Evolutionary conservation across 2,113 vertebrate genomes (phyloP).

Genomic region (Sturnira hondurensis): DNA sequence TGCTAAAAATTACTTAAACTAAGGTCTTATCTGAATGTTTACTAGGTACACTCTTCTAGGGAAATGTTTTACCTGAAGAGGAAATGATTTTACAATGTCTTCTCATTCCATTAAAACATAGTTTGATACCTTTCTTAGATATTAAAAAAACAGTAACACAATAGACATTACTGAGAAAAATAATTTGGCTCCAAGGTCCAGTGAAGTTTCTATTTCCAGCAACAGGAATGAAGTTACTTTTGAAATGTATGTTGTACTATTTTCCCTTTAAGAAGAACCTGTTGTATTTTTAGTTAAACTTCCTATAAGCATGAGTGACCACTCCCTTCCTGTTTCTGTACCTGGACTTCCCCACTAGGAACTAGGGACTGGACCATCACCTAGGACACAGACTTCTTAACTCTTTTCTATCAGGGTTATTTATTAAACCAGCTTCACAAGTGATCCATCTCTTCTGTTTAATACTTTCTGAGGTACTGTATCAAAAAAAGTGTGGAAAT

Average conservation of each 20-base stretch:
- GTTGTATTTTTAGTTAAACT: background rate
- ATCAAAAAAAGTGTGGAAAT: background rate
- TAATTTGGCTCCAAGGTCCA: background rate
- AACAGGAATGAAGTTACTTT: background rate
- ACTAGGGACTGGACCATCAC: background rate
- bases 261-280: background rate
- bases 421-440: slow-evolving; percentile 13
- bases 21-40: background rate
- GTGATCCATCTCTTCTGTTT: background rate
- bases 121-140: background rate
- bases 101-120: background rate
- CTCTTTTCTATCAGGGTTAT: background rate
- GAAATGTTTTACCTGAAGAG: slow-evolving; percentile 6
- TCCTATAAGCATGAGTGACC: background rate
- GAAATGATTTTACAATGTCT: background rate
- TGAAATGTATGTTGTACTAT: background rate
- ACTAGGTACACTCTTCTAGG: background rate
- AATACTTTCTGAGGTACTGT: background rate
- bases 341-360: background rate
- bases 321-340: background rate
- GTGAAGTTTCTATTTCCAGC: background rate
- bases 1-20: background rate
- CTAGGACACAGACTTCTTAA: background rate
- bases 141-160: background rate
- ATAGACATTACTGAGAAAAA: slow-evolving; percentile 8